Base-by-base conservation (phyloP, 2,888 invertebrate genomes). In the Spilarctia lutea region DNA sequence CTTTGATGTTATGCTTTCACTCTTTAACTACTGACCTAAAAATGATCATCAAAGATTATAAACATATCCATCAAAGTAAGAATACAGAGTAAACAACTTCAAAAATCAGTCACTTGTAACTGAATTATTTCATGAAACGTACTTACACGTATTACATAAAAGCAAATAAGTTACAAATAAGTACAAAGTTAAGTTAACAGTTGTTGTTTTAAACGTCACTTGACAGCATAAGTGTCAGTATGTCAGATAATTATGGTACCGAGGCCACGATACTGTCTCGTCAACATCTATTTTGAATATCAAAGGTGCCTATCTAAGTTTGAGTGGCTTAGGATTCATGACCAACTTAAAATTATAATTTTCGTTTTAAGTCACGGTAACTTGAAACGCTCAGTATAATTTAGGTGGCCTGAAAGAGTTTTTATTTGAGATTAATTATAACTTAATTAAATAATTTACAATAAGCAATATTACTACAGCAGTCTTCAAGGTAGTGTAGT, bases 231-330 rank as follows among this genome's bases (percentile, higher is more conserved):
- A 63, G 27, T 63, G 63, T 18, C 16, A 18, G 63, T 63, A 30
- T 63, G 63, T 30, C 63, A 30, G 63, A 63, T 63, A 63, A 63
- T 63, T 63, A 27, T 18, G 63, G 16, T 63, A 63, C 63, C 30
- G 18, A 30, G 30, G 18, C 30, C 27, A 16, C 63, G 30, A 63
- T 63, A 63, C 63, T 30, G 63, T 63, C 63, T 63, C 63, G 63
- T 30, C 63, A 63, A 63, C 63, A 30, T 63, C 63, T 63, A 63
- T 18, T 63, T 63, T 63, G 63, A 63, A 63, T 63, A 63, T 63
- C 63, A 63, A 63, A 63, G 63, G 30, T 63, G 18, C 2, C 6
- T 63, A 63, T 63, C 27, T 18, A 63, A 30, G 27, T 30, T 63
- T 30, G 63, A 30, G 30, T 16, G 16, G 30, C 30, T 60, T 60